These are phyloP conservation scores for Scleropages formosus DNA, from an alignment of 2,797 vertebrate genomes.

Conservation along the genomic window DNA sequence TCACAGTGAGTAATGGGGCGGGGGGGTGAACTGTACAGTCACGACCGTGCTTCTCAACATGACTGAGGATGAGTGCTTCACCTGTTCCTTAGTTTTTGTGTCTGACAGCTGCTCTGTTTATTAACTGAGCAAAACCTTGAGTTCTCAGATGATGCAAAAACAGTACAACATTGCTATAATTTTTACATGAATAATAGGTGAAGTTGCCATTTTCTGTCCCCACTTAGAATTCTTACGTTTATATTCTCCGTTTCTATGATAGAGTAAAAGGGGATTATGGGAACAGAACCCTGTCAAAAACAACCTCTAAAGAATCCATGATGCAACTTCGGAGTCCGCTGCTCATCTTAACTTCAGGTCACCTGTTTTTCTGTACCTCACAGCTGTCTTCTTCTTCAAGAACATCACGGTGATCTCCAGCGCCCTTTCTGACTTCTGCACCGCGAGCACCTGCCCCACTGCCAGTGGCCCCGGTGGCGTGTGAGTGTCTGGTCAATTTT, in stretches of 20 bases:
- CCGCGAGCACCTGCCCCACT: constrained; percentile 66
- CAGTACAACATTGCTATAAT: neutral
- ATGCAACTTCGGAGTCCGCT: too few species aligned
- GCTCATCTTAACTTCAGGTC: too few species aligned
- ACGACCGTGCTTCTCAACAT: neutral
- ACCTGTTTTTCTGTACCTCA: too few species aligned
- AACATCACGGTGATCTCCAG: constrained; percentile 73
- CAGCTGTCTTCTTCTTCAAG: constrained; percentile 75
- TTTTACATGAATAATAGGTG: neutral
- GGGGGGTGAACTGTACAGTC: neutral
- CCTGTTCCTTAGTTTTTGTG: too few species aligned
- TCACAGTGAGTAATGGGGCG: constrained; percentile 62
- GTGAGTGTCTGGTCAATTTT: constrained; percentile 48
- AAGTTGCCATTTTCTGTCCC: constrained; percentile 26
- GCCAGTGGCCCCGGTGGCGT: constrained; percentile 68
- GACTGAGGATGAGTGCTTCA: neutral
- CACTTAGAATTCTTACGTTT: constrained; percentile 33
- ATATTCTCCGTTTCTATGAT: too few species aligned
- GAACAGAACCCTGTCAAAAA: too few species aligned
- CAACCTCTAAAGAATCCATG: too few species aligned
- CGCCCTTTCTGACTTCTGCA: constrained; percentile 72
- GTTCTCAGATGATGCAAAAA: neutral
- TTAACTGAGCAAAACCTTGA: neutral
- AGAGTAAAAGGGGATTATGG: too few species aligned
- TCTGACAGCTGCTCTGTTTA: neutral